These are phyloP conservation scores for Aurelia sp. DNA, from an alignment of 30 jellyfish, hydroid and myxozoan species.

Conservation along the genomic window DNA sequence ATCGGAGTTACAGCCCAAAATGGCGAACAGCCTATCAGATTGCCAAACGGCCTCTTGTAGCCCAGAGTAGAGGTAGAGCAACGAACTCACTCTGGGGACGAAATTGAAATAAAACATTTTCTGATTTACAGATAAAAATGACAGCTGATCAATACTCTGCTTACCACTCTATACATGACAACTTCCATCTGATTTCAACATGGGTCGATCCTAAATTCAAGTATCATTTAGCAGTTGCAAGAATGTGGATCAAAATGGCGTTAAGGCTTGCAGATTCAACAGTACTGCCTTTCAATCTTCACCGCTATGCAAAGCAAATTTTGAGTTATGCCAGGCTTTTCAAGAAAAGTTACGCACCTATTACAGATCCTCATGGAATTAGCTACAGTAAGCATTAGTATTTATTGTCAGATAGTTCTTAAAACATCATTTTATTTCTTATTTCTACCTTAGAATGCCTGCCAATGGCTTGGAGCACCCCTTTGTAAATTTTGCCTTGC, in stretches of 20 bases:
- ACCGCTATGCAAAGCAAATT: slow-evolving; percentile 45
- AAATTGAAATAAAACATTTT: too few species aligned
- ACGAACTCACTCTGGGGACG: too few species aligned
- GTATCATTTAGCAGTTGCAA: slow-evolving; percentile 80
- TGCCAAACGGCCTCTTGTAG: too few species aligned
- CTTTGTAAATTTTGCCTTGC: too few species aligned
- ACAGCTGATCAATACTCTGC: slow-evolving; percentile 77
- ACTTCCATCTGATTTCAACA: slow-evolving; percentile 83
- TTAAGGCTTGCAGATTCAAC: slow-evolving; percentile 75
- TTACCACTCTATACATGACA: slow-evolving; percentile 92
- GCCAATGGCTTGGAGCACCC: too few species aligned
- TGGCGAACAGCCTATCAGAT: too few species aligned
- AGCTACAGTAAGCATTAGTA: slow-evolving; percentile 20
- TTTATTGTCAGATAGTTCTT: too few species aligned
- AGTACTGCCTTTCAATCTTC: slow-evolving; percentile 74
- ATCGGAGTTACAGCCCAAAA: too few species aligned
- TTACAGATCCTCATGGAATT: slow-evolving; percentile 45
- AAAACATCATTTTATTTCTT: too few species aligned
- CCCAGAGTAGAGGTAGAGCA: too few species aligned
- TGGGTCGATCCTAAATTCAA: slow-evolving; percentile 84
- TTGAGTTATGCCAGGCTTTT: slow-evolving; percentile 23
- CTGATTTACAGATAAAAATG: slow-evolving; percentile 25
- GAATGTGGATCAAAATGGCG: slow-evolving; percentile 86
- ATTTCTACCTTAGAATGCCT: too few species aligned
- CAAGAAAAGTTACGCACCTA: slow-evolving; percentile 12